These are phyloP conservation scores for Ophioderma brevispina DNA, from an alignment of 35 echinoderm and acorn worm genomes.

Conservation along the genomic window DNA sequence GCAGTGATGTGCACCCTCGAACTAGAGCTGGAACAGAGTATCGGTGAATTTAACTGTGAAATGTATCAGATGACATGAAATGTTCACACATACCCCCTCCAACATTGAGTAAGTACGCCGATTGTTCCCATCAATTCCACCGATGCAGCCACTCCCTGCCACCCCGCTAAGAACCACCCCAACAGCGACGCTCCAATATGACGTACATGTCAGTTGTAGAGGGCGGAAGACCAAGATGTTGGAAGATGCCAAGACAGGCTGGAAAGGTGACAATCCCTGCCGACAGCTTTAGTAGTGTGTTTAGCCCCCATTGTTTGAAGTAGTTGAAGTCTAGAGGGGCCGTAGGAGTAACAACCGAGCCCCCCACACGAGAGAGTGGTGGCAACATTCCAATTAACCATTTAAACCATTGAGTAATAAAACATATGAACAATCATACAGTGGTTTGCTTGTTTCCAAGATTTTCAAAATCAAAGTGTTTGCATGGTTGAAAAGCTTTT, in stretches of 20 bases:
- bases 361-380: neutral
- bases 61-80: too few relatives aligned
- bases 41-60: too few relatives aligned
- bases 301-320: neutral
- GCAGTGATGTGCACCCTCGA: too few relatives aligned
- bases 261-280: neutral
- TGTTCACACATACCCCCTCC: neutral
- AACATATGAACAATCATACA: too few relatives aligned
- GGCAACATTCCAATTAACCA: too few relatives aligned
- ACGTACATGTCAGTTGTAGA: neutral
- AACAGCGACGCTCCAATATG: slow-evolving; percentile 3
- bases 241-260: neutral
- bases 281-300: neutral
- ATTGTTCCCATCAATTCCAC: neutral
- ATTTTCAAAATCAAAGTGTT: too few relatives aligned
- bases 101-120: slow-evolving; percentile 18
- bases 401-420: too few relatives aligned
- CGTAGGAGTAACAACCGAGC: neutral
- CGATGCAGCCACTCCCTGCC: slow-evolving; percentile 25
- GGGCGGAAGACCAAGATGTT: neutral
- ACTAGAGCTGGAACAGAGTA: too few relatives aligned
- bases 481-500: too few relatives aligned
- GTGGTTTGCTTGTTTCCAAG: too few relatives aligned
- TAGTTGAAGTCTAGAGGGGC: neutral
- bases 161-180: slow-evolving; percentile 9